Percentiles rank a stretch among this genome's conserved stretches.
phyloP scores from a whole-genome alignment of 2,888 invertebrate genomes.

The Andrena fulva region DNA sequence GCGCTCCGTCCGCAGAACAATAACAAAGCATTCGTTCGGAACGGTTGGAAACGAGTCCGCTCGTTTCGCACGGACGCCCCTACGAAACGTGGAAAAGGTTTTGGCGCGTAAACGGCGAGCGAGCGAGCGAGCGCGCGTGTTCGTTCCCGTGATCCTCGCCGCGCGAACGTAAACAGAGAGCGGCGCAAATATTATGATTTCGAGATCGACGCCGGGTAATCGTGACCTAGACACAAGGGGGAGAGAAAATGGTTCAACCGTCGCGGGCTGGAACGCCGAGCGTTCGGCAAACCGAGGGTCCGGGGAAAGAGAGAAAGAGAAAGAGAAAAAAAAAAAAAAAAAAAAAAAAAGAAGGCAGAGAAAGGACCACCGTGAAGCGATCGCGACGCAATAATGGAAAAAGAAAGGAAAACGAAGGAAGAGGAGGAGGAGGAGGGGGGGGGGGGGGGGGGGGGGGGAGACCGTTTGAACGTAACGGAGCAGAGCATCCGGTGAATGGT shows the following conservation, averaged over 20 bases:
- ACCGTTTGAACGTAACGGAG: conserved; percentile 20
- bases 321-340: neutral
- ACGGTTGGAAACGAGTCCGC: neutral
- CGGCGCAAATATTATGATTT: conserved; percentile 56
- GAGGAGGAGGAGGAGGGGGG: too few species aligned
- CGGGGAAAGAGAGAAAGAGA: neutral
- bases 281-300: too few species aligned
- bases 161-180: conserved; percentile 53
- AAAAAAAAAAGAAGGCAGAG: neutral
- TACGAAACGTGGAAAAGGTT: conserved; percentile 24
- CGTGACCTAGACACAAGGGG: conserved; percentile 48
- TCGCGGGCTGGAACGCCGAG: neutral
- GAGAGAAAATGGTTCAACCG: neutral
- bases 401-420: neutral
- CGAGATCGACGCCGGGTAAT: conserved; percentile 29
- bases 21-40: neutral
- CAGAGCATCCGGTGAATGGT: conserved; percentile 3
- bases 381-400: neutral
- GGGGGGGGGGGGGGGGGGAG: neutral
- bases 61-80: neutral
- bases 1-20: neutral
- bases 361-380: neutral
- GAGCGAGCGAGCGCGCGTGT: conserved; percentile 23
- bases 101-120: conserved; percentile 35
- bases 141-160: conserved; percentile 14